Evolutionary conservation across 2,113 vertebrate genomes (phyloP).

Genomic region (Illadopsis cleaveri): DNA sequence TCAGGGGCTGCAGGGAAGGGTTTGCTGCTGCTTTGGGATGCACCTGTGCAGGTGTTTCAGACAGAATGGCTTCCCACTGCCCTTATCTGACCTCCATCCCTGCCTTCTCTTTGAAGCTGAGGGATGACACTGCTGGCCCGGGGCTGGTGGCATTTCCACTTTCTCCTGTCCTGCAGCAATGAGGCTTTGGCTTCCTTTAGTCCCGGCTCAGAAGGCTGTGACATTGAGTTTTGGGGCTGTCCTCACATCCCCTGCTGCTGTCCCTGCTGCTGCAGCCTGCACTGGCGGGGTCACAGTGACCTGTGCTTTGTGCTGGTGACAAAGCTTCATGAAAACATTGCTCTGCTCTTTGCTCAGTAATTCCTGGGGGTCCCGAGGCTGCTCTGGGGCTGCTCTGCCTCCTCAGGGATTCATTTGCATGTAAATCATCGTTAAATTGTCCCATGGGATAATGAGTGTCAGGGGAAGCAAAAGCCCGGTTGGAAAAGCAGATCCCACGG

Average conservation of each 20-base stretch:
- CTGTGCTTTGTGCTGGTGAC: neutral
- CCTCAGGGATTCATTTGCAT: neutral
- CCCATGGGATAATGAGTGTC: neutral
- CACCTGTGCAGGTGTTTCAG: neutral
- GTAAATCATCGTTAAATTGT: neutral
- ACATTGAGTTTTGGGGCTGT: neutral
- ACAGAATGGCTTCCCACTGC: no score
- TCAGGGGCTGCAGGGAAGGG: neutral
- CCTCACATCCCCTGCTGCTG: neutral
- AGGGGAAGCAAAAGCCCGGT: neutral
- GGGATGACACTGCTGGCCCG: neutral
- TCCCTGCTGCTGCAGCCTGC: neutral
- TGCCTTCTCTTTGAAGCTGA: neutral
- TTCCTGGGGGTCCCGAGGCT: fast-evolving
- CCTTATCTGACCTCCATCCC: neutral
- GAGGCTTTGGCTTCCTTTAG: neutral
- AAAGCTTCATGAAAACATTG: neutral
- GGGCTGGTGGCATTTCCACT: neutral
- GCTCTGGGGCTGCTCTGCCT: neutral
- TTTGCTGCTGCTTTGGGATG: neutral
- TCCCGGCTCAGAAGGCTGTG: neutral
- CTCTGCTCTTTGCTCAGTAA: neutral
- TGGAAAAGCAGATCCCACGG: neutral
- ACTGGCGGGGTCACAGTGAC: neutral
- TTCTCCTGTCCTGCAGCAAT: neutral